Conservation (phyloP, 2,888 invertebrate species). For the Steromphala cineraria region DNA sequence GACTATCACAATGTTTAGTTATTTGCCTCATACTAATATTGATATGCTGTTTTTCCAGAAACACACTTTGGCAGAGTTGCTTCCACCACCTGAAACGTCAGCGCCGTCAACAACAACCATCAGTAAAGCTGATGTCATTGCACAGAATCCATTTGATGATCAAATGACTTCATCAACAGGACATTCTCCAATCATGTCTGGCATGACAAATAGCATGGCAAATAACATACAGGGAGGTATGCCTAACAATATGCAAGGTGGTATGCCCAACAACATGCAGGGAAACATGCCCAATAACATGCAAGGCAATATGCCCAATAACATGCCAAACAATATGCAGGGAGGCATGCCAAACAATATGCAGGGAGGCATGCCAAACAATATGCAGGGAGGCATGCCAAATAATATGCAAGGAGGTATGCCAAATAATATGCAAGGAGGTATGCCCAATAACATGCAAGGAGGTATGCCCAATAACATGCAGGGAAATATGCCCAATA, state of each 20-base stretch:
- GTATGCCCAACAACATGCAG: constrained; percentile 9
- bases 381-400: neutral
- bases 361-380: neutral
- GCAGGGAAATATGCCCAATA: constrained; percentile 17
- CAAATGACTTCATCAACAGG: constrained; percentile 3
- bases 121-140: constrained; percentile 14
- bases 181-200: constrained; percentile 15
- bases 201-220: neutral
- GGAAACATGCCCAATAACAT: constrained; percentile 12
- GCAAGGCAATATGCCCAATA: constrained; percentile 2
- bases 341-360: neutral
- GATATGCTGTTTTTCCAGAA: constrained; percentile 30
- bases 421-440: constrained; percentile 3
- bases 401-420: neutral
- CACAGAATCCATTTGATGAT: constrained; percentile 23
- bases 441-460: neutral
- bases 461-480: constrained; percentile 7
- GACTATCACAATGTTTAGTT: neutral
- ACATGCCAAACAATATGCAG: no score
- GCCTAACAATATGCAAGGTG: neutral
- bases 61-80: constrained; percentile 44
- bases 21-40: neutral
- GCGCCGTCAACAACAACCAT: constrained; percentile 37
- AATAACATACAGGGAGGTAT: constrained; percentile 4
- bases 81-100: constrained; percentile 43